Conservation (phyloP, 2,113 vertebrate genomes). For the Cephalophus harveyi region DNA sequence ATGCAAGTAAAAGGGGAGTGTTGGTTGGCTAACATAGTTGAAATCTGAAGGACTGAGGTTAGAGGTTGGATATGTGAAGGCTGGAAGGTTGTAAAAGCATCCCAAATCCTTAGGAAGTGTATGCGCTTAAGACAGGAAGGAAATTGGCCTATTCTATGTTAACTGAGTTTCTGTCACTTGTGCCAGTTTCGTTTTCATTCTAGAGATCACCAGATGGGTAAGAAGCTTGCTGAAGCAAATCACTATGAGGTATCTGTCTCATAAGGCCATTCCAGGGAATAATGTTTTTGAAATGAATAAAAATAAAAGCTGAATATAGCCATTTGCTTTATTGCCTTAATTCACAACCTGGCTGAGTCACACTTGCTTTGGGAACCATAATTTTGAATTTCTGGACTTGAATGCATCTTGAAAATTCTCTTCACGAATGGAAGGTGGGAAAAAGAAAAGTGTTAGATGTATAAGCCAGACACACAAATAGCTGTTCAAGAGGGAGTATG, state of each 20-base stretch:
- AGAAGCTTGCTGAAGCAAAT: constrained; percentile 51
- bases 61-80: not conserved
- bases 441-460: constrained; percentile 47
- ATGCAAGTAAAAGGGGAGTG: not conserved
- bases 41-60: not conserved
- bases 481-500: constrained; percentile 15
- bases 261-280: constrained; percentile 46
- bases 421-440: constrained; percentile 44
- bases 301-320: constrained; percentile 54
- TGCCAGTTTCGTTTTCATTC: constrained; percentile 45
- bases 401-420: constrained; percentile 60
- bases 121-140: not conserved
- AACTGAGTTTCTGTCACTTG: constrained; percentile 32
- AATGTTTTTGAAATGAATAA: constrained; percentile 52
- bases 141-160: constrained; percentile 23
- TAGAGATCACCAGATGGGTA: constrained; percentile 54
- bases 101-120: not conserved
- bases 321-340: constrained; percentile 63
- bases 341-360: constrained; percentile 67
- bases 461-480: constrained; percentile 54
- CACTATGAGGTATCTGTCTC: constrained; percentile 41
- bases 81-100: not conserved
- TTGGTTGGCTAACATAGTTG: not conserved
- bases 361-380: constrained; percentile 61
- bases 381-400: constrained; percentile 62